phyloP scores from a whole-genome alignment of 2,888 invertebrate genomes.

The Hipparchia sbordonii region DNA sequence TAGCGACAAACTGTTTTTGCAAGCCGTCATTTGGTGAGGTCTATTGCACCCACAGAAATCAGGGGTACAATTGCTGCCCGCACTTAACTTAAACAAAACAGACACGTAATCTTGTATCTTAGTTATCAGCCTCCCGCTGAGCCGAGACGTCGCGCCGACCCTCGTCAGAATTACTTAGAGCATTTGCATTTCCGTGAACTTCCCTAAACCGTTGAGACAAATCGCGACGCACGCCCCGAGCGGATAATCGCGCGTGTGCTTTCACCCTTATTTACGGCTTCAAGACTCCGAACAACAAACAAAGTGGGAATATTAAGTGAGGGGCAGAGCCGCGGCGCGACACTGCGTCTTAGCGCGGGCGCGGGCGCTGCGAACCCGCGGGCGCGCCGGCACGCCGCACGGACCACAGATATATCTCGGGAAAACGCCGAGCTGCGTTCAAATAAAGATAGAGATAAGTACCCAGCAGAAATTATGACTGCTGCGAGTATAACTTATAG shows the following conservation, averaged over 20 bases:
- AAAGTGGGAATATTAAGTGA: conserved; percentile 44
- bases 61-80: too few relatives aligned
- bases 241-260: conserved; percentile 33
- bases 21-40: too few relatives aligned
- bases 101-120: background rate
- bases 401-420: background rate
- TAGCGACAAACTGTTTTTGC: too few relatives aligned
- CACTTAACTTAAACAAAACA: background rate
- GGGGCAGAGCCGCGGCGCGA: conserved; percentile 7
- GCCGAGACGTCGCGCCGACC: conserved; percentile 44
- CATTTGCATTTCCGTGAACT: conserved; percentile 52
- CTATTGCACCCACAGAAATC: too few relatives aligned
- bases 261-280: conserved; percentile 28
- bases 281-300: conserved; percentile 45
- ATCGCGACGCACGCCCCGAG: conserved; percentile 25
- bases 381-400: background rate
- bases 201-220: conserved; percentile 43
- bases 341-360: background rate
- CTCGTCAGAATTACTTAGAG: conserved; percentile 51
- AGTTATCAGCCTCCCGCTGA: conserved; percentile 16
- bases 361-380: background rate
- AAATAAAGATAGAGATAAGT: conserved; percentile 19
- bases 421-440: conserved; percentile 2
- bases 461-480: conserved; percentile 15
- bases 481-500: background rate